A percentile compares a stretch with the other conserved stretches of the same genome.
Conservation (phyloP, 2,888 invertebrate genomes). For the Drosophila birchii region DNA sequence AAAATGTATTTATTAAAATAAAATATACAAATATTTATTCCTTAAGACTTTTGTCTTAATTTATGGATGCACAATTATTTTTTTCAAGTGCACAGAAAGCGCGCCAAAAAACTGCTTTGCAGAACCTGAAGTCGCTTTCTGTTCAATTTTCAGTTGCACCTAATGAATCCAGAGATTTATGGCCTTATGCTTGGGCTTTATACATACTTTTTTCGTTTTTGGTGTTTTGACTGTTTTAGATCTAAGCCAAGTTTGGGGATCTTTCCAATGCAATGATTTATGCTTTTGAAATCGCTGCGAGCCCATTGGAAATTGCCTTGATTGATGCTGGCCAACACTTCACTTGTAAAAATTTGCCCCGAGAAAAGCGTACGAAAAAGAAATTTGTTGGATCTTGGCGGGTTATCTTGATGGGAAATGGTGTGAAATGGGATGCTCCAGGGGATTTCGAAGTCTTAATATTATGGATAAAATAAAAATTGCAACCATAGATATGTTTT, state of each 20-base stretch:
- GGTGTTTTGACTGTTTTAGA: conserved; percentile 39
- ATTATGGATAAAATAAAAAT: background rate
- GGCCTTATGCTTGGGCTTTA: conserved; percentile 51
- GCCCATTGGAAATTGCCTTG: conserved; percentile 64
- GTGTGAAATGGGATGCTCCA: conserved; percentile 22
- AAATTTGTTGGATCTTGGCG: conserved; percentile 33
- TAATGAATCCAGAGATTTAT: conserved; percentile 73
- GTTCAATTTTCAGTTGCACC: conserved; percentile 71
- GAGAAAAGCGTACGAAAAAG: conserved; percentile 23
- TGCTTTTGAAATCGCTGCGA: conserved; percentile 59
- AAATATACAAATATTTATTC: no score
- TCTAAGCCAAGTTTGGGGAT: conserved; percentile 65
- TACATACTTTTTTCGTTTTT: conserved; percentile 44
- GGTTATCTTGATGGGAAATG: conserved; percentile 30
- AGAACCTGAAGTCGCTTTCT: conserved; percentile 38
- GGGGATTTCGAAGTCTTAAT: background rate
- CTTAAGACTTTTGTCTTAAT: no score
- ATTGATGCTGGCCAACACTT: conserved; percentile 63
- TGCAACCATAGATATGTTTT: background rate
- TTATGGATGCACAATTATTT: background rate
- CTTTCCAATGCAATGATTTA: conserved; percentile 63
- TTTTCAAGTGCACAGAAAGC: conserved; percentile 52
- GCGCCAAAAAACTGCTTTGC: conserved; percentile 57
- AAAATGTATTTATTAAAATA: no score
- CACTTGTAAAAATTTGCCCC: conserved; percentile 17